phyloP scores from a whole-genome alignment of 1,140 invertebrate species.

The Heliconius nattereri region DNA sequence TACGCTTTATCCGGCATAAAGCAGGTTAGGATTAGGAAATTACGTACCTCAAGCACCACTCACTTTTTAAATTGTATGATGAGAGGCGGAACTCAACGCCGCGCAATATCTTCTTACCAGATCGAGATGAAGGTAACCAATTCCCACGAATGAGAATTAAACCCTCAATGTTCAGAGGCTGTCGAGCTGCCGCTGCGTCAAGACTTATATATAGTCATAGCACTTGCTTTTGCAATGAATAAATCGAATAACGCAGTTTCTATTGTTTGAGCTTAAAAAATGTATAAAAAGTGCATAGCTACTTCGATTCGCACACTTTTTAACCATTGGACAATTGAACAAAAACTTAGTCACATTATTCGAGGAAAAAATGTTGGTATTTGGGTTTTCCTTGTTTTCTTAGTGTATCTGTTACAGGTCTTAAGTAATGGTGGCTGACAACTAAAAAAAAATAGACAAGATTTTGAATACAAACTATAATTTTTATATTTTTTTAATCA shows the following conservation, averaged over 20 bases:
- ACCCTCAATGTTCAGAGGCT: too few species aligned
- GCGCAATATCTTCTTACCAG: too few species aligned
- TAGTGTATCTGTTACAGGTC: background rate
- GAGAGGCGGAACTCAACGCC: too few species aligned
- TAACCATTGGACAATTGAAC: background rate
- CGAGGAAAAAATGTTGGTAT: background rate
- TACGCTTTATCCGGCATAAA: background rate
- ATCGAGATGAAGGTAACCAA: too few species aligned
- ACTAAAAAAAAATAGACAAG: background rate
- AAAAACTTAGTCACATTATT: slow-evolving; percentile 1
- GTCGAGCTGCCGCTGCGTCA: too few species aligned
- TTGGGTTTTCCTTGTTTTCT: background rate
- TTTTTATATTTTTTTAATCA: background rate
- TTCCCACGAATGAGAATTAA: too few species aligned
- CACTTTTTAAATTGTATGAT: too few species aligned
- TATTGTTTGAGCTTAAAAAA: background rate
- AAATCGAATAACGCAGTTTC: background rate
- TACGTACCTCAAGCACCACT: too few species aligned
- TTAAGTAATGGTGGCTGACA: background rate
- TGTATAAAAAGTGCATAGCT: background rate
- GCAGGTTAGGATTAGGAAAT: too few species aligned
- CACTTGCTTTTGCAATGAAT: background rate
- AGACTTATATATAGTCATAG: background rate
- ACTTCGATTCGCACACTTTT: background rate
- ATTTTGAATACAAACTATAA: background rate